Base-by-base conservation (phyloP, 1,140 invertebrate genomes). In the Acromyrmex heyeri region DNA sequence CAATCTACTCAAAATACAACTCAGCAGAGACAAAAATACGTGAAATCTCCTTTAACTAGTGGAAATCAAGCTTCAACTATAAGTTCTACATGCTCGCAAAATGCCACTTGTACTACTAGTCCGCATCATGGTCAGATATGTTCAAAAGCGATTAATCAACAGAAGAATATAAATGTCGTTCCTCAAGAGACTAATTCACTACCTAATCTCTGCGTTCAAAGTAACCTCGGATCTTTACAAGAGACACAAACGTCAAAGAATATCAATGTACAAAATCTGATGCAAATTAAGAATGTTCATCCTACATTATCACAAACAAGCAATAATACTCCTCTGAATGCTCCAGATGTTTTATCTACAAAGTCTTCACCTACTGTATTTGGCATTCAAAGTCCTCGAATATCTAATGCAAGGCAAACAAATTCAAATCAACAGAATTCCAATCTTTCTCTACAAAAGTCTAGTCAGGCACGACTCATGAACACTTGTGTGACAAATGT, bases 51-150 rank as follows among this genome's bases (percentile, higher is more conserved):
- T 12, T 75, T 91, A 12, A 75, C 87, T 8, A 89, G 44, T 61
- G 72, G 77, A 53, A 79, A 77, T 64, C 85, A 67, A 65, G 77
- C 61, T 62, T 72, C 87, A 44, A 69, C 76, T 27, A 53, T 85
- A 61, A 94, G 88, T 90, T 89, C 93, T 18, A 70, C 81, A 18
- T 88, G 75, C 57, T 87, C 87, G 2, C 93, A 93, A 85, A 93
- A 86, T 76, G 87, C 91, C 24, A 87, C 76, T 79, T 88, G 89
- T 70, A 85, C 90, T 12, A 90, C 89, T 79, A 94, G 90, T 91
- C 91, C 93, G 10, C 93, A 94, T 62, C 91, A 92, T 34, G 72
- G 90, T 21, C 91, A 93, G 75, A 86, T 90, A 70, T 91, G 87
- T 65, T 85, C 88, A 1, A 93, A 93, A 70, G 24, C 91, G 65